These are phyloP conservation scores for Thamnaconus septentrionalis DNA, from an alignment of 2,113 vertebrate species.

Conservation along the genomic window DNA sequence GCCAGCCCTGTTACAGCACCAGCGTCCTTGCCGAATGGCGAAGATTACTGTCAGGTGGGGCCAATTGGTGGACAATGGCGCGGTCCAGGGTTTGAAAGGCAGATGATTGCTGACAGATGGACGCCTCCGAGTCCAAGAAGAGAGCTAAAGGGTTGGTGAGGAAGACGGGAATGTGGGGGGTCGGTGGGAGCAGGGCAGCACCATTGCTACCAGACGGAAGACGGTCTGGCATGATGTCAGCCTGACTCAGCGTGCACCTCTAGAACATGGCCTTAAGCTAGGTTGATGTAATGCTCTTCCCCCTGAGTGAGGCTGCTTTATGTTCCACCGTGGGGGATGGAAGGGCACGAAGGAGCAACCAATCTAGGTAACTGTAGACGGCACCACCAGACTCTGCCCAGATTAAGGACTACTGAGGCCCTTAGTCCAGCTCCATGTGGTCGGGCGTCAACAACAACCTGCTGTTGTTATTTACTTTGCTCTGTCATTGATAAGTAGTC, in stretches of 20 bases:
- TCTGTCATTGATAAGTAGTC: not conserved
- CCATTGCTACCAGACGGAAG: conserved; percentile 69
- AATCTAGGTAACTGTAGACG: conserved; percentile 40
- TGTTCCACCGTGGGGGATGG: conserved; percentile 16
- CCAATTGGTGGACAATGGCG: conserved; percentile 72
- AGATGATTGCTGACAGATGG: conserved; percentile 82
- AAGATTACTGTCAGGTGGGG: conserved; percentile 80
- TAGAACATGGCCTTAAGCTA: conserved; percentile 53
- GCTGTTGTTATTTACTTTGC: too few relatives aligned
- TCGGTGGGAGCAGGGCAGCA: conserved; percentile 22
- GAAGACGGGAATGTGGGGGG: conserved; percentile 44
- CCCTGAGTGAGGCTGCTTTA: conserved; percentile 15
- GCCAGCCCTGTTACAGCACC: conserved; percentile 46
- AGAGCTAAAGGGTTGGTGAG: conserved; percentile 71
- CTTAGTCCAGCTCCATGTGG: too few relatives aligned
- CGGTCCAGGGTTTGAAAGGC: conserved; percentile 71
- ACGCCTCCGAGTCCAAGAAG: conserved; percentile 67
- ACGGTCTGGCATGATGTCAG: conserved; percentile 77
- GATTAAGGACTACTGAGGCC: conserved; percentile 15
- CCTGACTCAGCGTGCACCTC: conserved; percentile 68
- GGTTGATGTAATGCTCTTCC: conserved; percentile 69
- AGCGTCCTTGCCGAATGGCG: conserved; percentile 54
- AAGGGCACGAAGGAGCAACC: conserved; percentile 35
- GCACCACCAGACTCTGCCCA: conserved; percentile 38
- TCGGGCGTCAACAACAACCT: too few relatives aligned